Conservation (phyloP, 1,140 invertebrate genomes). For the Brachionus plicatilis region DNA sequence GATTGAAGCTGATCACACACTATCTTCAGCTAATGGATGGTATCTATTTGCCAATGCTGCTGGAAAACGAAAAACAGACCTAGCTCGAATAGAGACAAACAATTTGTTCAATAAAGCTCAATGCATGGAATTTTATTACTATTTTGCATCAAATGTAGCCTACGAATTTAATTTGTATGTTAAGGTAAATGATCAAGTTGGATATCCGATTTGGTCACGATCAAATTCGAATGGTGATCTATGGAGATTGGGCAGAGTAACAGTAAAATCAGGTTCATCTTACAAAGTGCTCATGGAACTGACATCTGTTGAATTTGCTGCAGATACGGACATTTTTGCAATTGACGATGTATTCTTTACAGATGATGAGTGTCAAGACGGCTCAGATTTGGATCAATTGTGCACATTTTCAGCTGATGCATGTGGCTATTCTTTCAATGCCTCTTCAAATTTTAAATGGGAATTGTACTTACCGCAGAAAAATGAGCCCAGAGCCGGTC, state of each 20-base stretch:
- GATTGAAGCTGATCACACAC: constrained; percentile 52
- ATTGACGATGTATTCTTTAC: constrained; percentile 40
- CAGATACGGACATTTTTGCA: neutral
- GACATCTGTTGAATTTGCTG: neutral
- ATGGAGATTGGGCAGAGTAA: constrained; percentile 46
- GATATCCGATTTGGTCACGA: constrained; percentile 45
- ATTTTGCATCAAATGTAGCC: neutral
- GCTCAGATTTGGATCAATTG: neutral
- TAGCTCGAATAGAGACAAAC: neutral
- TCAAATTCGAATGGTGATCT: constrained; percentile 49
- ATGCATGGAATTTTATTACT: constrained; percentile 40
- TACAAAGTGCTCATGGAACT: constrained; percentile 24
- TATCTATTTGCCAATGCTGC: constrained; percentile 46
- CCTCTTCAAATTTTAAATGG: neutral
- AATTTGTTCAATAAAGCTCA: neutral
- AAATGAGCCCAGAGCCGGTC: neutral
- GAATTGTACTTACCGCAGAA: neutral
- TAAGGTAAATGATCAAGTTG: neutral
- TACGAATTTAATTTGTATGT: constrained; percentile 31
- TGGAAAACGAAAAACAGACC: neutral
- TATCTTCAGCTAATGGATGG: constrained; percentile 47
- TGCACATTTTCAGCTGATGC: constrained; percentile 21
- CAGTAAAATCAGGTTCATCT: constrained; percentile 41
- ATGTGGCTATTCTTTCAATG: constrained; percentile 19
- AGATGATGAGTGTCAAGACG: constrained; percentile 21